phyloP scores from a whole-genome alignment of 2,888 invertebrate species.

The Apodemia mormo region DNA sequence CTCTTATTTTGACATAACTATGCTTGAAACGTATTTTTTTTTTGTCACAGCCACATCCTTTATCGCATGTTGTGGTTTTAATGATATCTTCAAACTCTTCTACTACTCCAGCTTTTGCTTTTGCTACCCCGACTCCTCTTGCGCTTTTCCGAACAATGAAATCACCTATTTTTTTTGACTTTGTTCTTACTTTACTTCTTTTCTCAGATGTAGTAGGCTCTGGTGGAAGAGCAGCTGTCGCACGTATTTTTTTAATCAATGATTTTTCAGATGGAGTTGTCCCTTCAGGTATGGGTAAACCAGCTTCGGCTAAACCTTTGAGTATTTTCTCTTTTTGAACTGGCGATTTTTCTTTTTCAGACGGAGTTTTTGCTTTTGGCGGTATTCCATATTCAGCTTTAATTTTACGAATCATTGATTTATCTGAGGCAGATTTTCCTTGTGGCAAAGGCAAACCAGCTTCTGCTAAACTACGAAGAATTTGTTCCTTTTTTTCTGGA shows the following conservation, averaged over 20 bases:
- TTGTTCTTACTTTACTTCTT: conserved; percentile 45
- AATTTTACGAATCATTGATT: conserved; percentile 31
- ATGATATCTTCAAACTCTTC: conserved; percentile 55
- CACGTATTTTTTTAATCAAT: conserved; percentile 45
- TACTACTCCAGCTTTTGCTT: conserved; percentile 42
- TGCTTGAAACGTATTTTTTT: conserved; percentile 67
- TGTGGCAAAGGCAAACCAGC: conserved; percentile 38
- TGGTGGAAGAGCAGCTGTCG: conserved; percentile 41
- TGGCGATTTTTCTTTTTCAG: conserved; percentile 38
- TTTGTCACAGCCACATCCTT: conserved; percentile 61
- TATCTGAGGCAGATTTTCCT: conserved; percentile 42
- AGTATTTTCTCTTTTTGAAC: conserved; percentile 50
- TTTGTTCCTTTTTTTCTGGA: conserved; percentile 33
- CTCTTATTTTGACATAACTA: conserved; percentile 63
- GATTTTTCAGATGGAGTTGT: conserved; percentile 51
- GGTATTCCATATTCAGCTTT: conserved; percentile 40
- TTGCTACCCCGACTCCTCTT: conserved; percentile 31
- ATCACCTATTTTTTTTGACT: conserved; percentile 44
- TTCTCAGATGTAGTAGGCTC: conserved; percentile 50
- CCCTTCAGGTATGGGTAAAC: conserved; percentile 52
- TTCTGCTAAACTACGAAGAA: conserved; percentile 31
- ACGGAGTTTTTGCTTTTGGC: conserved; percentile 27
- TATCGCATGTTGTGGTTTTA: conserved; percentile 60
- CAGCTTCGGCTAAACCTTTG: conserved; percentile 47
- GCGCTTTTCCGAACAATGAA: conserved; percentile 33